Conservation (phyloP, 2,113 vertebrate genomes). For the Dicerorhinus sumatrensis region DNA sequence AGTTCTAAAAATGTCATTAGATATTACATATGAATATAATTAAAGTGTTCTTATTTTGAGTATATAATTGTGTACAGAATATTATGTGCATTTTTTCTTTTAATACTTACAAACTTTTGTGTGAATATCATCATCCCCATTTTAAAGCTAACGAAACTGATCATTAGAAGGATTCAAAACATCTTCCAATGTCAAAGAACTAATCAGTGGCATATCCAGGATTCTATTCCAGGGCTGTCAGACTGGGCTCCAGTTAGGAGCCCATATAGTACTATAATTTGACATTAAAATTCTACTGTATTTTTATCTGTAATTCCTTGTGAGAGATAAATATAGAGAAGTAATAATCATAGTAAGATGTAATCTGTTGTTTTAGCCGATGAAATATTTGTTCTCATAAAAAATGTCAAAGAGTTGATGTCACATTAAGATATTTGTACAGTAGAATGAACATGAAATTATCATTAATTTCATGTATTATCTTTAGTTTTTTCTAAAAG, state of each 20-base stretch:
- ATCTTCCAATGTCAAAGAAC: not conserved
- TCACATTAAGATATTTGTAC: not conserved
- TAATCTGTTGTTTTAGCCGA: not conserved
- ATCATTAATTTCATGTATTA: not conserved
- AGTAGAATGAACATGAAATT: not conserved
- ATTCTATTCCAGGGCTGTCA: not conserved
- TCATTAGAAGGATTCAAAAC: not conserved
- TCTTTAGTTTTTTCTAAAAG: constrained; percentile 6
- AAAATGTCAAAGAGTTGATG: constrained; percentile 15
- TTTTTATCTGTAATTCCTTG: not conserved
- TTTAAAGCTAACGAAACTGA: not conserved
- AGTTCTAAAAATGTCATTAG: not conserved
- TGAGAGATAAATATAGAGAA: not conserved
- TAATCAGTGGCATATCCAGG: not conserved
- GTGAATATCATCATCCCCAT: not conserved
- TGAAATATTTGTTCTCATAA: not conserved
- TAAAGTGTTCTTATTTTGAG: not conserved
- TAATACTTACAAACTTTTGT: not conserved
- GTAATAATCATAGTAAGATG: not conserved
- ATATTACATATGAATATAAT: not conserved
- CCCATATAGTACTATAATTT: not conserved
- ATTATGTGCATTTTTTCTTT: not conserved
- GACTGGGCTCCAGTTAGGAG: no score
- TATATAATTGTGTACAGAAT: not conserved
- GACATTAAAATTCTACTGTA: not conserved